phyloP scores from a whole-genome alignment of 2,797 vertebrate genomes.

The Gambelia wislizenii region DNA sequence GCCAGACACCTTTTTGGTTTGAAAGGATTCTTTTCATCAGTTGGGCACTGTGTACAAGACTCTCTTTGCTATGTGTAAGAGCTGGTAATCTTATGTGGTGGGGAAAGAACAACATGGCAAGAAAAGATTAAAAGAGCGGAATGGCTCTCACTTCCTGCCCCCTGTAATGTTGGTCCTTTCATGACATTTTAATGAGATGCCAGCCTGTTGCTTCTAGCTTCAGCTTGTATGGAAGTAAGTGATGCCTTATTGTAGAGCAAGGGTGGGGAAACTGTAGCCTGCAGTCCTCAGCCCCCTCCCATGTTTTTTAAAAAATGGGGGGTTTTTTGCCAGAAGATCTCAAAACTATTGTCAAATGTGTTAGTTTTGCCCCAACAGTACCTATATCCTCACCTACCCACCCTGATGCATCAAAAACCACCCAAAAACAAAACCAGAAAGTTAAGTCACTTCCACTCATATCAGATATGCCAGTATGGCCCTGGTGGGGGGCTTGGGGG shows the following conservation, averaged over 20 bases:
- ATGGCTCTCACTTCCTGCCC: not conserved
- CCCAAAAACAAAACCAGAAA: too few species aligned
- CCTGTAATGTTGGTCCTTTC: not conserved
- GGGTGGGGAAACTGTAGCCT: too few species aligned
- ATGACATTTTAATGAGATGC: not conserved
- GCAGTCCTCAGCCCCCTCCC: too few species aligned
- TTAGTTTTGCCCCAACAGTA: too few species aligned
- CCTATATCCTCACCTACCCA: too few species aligned
- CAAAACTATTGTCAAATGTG: too few species aligned
- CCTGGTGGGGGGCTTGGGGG: too few species aligned
- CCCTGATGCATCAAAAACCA: too few species aligned
- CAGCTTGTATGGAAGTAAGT: not conserved
- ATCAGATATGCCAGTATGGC: too few species aligned
- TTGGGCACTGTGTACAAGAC: not conserved
- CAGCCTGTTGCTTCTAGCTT: not conserved
- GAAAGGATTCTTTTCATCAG: slow-evolving; percentile 18
- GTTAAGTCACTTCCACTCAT: too few species aligned
- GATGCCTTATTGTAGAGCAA: not conserved
- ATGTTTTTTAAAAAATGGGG: too few species aligned
- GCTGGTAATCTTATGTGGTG: not conserved
- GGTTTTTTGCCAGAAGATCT: too few species aligned
- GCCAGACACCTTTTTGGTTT: not conserved
- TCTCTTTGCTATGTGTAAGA: not conserved
- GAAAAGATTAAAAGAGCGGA: not conserved
- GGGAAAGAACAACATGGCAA: not conserved